Evolutionary conservation across 1,140 invertebrate species (phyloP), one percentile per base, ranked within the genome.

Genomic region (Campoletis sonorensis): DNA sequence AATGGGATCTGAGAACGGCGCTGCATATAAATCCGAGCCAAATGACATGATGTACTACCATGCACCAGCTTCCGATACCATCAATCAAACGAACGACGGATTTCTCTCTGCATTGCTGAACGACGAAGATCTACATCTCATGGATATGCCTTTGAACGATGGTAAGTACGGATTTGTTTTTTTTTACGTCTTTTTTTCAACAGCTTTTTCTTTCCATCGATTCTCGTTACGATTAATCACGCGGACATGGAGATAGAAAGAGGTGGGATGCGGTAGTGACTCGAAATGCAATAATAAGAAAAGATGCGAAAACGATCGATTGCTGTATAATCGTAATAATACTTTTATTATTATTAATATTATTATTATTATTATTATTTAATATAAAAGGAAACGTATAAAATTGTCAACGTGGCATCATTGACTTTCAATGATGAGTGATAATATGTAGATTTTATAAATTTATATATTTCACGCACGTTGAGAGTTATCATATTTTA

Each of bases 61-160:
- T 89, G 93, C 95, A 88, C 92, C 93, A 26, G 92, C 93, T 58
- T 90, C 93, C 84, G 93, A 96, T 89, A 91, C 89, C 4, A 92
- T 96, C 88, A 94, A 95, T 91, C 95, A 95, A 85, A 96, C 95
- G 26, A 94, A 95, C 16, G 97, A 97, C 86, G 96, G 96, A 40
- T 96, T 97, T 87, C 94, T 97, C 26, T 96, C 96, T 81, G 96
- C 96, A 0, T 95, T 97, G 84, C 93, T 97, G 49, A 97, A 96
- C 85, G 97, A 97, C 84, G 97, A 97, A 85, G 96, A 97, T 89
- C 91, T 98, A 27, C 96, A 97, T 85, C 92, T 97, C 30, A 97
- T 98, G 96, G 96, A 97, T 85, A 97, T 97, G 96, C 96, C 96
- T 61, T 95, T 97, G 93, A 96, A 95, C 87, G 96, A 97, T 90